These are phyloP conservation scores for Premnoplex brunnescens DNA, from an alignment of 2,797 vertebrate genomes.

Conservation along the genomic window DNA sequence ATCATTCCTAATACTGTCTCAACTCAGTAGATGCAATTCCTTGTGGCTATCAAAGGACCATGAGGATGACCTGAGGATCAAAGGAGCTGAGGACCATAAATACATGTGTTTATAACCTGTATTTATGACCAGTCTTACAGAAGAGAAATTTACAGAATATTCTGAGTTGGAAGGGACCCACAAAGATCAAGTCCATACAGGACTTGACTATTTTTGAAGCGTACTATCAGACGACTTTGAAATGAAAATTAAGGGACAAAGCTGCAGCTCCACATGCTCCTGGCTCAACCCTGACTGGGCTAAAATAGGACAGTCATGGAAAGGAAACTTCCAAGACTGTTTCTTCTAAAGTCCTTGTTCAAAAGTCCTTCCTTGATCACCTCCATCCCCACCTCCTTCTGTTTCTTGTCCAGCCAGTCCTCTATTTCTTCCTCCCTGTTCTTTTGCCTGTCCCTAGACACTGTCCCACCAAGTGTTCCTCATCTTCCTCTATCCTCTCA, in stretches of 20 bases:
- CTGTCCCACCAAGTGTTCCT: neutral
- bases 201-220: neutral
- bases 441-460: neutral
- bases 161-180: neutral
- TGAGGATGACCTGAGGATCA: neutral
- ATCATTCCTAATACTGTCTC: neutral
- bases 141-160: neutral
- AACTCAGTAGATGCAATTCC: neutral
- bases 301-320: fast-evolving
- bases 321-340: neutral
- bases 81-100: too few species aligned
- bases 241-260: neutral
- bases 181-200: neutral
- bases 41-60: neutral
- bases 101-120: neutral
- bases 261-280: neutral
- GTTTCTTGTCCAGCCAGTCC: neutral
- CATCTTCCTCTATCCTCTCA: neutral
- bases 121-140: neutral
- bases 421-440: neutral
- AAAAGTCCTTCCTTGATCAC: neutral
- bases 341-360: neutral
- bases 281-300: neutral
- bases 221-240: neutral
- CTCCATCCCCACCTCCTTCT: neutral